Evolutionary conservation across 1,140 invertebrate genomes (phyloP), one percentile per base, ranked within the genome.

Genomic region (Diploscapter pachys): DNA sequence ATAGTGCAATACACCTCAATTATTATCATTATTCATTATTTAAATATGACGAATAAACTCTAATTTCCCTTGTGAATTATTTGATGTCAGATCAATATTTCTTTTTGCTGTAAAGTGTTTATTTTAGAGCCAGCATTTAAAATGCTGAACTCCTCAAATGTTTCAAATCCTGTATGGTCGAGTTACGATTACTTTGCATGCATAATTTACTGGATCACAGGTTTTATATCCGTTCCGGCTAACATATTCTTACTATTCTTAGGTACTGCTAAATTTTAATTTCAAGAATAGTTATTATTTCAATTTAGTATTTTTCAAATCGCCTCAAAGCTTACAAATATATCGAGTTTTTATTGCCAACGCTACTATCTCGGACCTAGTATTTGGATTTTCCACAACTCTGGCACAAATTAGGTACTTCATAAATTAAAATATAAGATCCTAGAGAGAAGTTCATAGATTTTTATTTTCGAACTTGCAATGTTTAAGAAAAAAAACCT

Each of bases 261-360:
- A 31, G 31, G 31, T 31, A 31, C 1, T 31, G 31, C 5, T 73
- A 3, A 73, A 73, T 13, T 57, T 9, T 8, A 57, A 66, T 57
- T 65, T 73, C 48, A 63, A 31, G 1, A 31, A 31, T 31, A 31
- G 31, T 31, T 31, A 31, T 31, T 31, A 31, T 31, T 31, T 73
- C 63, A 57, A 65, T 65, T 65, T 73, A 6, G 67, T 73, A 3
- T 66, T 73, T 50, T 65, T 65, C 54, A 63, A 65, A 31, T 73
- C 72, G 13, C 72, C 72, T 0, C 55, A 64, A 73, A 55, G 51
- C 13, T 66, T 73, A 11, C 71, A 63, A 72, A n/a, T 72, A 5
- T 72, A 64, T 31, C 65, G 63, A 31, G 67, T 73, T 5, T 66
- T 73, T 50, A 51, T 73, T 51, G 63, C 54, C 48, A 73, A 73